Percentiles rank a stretch among this genome's conserved stretches.
phyloP scores from a whole-genome alignment of 2,113 vertebrate genomes.

The Girardinichthys multiradiatus region DNA sequence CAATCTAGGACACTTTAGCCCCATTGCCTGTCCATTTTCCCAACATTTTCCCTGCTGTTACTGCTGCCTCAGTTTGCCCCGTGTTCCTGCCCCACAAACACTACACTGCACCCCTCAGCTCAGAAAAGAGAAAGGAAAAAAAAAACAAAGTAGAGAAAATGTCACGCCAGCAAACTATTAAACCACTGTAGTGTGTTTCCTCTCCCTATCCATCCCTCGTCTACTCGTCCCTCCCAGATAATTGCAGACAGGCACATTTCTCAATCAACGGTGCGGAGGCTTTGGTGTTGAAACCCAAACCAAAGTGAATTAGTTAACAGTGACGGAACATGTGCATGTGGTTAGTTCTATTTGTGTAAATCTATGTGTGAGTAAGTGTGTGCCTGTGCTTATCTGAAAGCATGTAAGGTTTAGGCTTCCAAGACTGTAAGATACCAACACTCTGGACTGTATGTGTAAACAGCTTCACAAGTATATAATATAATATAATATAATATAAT shows the following conservation, averaged over 20 bases:
- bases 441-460: conserved; percentile 70
- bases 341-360: conserved; percentile 64
- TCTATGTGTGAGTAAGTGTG: conserved; percentile 27
- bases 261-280: conserved; percentile 79
- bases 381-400: conserved; percentile 66
- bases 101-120: conserved; percentile 41
- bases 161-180: conserved; percentile 77
- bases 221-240: conserved; percentile 60
- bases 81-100: conserved; percentile 68
- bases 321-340: conserved; percentile 83
- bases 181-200: conserved; percentile 66
- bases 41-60: conserved; percentile 55
- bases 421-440: conserved; percentile 75
- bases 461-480: conserved; percentile 63
- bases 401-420: conserved; percentile 63
- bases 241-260: conserved; percentile 83
- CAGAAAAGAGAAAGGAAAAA: conserved; percentile 54
- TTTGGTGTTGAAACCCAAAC: conserved; percentile 81
- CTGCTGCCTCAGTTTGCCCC: conserved; percentile 35
- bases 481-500: neutral
- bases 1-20: conserved; percentile 61
- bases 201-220: conserved; percentile 43
- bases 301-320: conserved; percentile 84
- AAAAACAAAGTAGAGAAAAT: conserved; percentile 60
- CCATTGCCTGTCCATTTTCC: conserved; percentile 56